Evolutionary conservation across 1,140 invertebrate species (phyloP).

Genomic region (Bombyx mandarina): DNA sequence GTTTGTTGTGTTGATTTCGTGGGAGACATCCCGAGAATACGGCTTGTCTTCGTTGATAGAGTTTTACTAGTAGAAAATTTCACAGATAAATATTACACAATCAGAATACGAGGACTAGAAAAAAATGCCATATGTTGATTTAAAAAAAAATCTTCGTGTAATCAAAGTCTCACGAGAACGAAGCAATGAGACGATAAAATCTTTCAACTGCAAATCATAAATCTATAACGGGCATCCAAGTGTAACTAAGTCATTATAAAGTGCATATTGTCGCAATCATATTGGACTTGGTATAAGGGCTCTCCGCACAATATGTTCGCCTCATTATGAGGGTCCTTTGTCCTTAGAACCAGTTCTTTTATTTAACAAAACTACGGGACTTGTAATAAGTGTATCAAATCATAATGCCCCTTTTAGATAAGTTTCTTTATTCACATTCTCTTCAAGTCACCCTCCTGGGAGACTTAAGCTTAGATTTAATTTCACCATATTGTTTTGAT

Average conservation of each 20-base stretch:
- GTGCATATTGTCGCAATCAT: conserved; percentile 53
- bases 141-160: too few relatives aligned
- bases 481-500: conserved; percentile 8
- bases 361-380: conserved; percentile 56
- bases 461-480: conserved; percentile 58
- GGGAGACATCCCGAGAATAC: too few relatives aligned
- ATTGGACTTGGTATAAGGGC: conserved; percentile 47
- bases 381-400: conserved; percentile 67
- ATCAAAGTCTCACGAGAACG: too few relatives aligned
- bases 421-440: conserved; percentile 54
- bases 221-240: conserved; percentile 11
- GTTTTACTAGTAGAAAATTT: too few relatives aligned
- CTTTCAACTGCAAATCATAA: conserved; percentile 6
- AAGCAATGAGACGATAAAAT: background rate
- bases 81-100: too few relatives aligned
- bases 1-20: too few relatives aligned
- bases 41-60: too few relatives aligned
- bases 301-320: conserved; percentile 58
- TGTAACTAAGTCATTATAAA: conserved; percentile 37
- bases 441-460: conserved; percentile 31
- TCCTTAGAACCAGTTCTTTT: conserved; percentile 67
- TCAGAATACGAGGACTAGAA: too few relatives aligned
- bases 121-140: too few relatives aligned
- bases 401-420: conserved; percentile 41
- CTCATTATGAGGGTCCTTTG: conserved; percentile 68